Conservation (phyloP, 2,888 invertebrate species). For the Chironomus tentans region DNA sequence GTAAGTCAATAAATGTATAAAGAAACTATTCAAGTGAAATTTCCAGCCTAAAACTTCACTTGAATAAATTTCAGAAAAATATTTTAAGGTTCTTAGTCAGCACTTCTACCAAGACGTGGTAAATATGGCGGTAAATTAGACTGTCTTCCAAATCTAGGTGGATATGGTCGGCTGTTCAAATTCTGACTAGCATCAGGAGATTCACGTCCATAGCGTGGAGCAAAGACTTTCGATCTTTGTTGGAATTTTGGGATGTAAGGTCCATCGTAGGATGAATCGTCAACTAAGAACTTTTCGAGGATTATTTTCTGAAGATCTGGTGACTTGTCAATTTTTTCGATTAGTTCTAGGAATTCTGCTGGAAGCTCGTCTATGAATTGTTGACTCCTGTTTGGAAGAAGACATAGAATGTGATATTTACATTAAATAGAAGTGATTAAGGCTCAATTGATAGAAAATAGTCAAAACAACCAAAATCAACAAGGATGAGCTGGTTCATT, state of each 20-base stretch:
- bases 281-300: background rate
- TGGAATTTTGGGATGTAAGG: background rate
- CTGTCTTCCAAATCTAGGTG: conserved; percentile 17
- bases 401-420: too few relatives aligned
- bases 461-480: too few relatives aligned
- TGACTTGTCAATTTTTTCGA: conserved; percentile 16
- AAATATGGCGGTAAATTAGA: conserved; percentile 10
- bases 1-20: background rate
- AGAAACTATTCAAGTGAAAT: background rate
- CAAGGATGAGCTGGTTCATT: too few relatives aligned
- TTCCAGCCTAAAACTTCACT: background rate
- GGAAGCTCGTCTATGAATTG: background rate
- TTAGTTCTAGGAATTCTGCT: background rate
- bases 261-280: background rate
- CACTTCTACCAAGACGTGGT: conserved; percentile 10
- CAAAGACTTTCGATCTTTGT: background rate
- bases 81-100: background rate
- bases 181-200: background rate
- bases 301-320: conserved; percentile 11
- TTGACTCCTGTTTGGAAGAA: background rate
- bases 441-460: too few relatives aligned
- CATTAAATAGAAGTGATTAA: too few relatives aligned
- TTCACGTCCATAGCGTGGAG: conserved; percentile 9
- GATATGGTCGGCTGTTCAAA: conserved; percentile 18
- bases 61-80: background rate